These are phyloP conservation scores for Melanotus villosus DNA, from an alignment of 2,888 invertebrate species.

Conservation along the genomic window DNA sequence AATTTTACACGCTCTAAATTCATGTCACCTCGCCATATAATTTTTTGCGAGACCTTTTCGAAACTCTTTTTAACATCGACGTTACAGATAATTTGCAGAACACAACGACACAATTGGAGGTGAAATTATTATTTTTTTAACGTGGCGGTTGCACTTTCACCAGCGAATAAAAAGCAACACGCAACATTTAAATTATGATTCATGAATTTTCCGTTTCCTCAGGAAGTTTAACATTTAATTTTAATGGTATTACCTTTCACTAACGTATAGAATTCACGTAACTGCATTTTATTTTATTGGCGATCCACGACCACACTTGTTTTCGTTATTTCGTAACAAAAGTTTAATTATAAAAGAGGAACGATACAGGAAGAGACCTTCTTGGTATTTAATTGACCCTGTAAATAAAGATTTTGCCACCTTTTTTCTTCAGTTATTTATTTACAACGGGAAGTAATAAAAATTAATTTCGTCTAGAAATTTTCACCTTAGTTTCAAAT, in stretches of 20 bases:
- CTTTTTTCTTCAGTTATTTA: neutral
- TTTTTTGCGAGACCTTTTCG: neutral
- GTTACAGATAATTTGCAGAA: neutral
- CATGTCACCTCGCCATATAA: neutral
- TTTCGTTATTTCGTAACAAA: neutral
- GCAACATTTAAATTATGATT: slow-evolving; percentile 43
- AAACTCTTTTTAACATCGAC: neutral
- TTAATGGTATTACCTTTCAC: slow-evolving; percentile 45
- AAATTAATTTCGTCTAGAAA: neutral
- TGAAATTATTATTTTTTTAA: slow-evolving; percentile 37
- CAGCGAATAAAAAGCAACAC: slow-evolving; percentile 35
- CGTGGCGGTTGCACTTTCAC: slow-evolving; percentile 40
- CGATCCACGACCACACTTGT: slow-evolving; percentile 15
- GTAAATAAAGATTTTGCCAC: slow-evolving; percentile 3
- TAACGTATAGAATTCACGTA: slow-evolving; percentile 24
- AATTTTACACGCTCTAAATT: neutral
- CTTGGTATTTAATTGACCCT: slow-evolving; percentile 14
- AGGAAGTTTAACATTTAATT: slow-evolving; percentile 44
- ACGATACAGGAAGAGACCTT: slow-evolving; percentile 21
- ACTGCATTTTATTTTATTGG: slow-evolving; percentile 13
- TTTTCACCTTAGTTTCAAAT: slow-evolving; percentile 19
- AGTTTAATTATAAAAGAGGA: slow-evolving; percentile 19
- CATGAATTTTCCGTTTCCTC: slow-evolving; percentile 43
- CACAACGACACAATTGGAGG: slow-evolving; percentile 13
- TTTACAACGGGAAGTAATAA: slow-evolving; percentile 15